Evolutionary conservation across 2,113 vertebrate species (phyloP).

Genomic region (Jaculus jaculus): DNA sequence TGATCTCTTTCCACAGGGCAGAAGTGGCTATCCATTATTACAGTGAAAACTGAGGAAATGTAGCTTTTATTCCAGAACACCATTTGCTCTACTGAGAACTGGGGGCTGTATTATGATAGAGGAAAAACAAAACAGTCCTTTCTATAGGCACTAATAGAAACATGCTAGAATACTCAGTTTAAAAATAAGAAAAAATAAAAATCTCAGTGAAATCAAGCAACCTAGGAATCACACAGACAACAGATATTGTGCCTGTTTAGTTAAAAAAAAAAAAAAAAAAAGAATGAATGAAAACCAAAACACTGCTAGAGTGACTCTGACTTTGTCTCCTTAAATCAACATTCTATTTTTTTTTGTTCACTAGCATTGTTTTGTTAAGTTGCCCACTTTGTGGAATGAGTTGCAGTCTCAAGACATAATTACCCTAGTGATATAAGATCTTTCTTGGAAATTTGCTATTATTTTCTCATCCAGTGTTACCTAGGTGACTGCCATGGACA

Average conservation of each 20-base stretch:
- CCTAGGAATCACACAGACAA: background rate
- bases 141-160: background rate
- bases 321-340: background rate
- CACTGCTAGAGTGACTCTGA: background rate
- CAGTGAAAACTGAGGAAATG: background rate
- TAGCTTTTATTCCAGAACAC: background rate
- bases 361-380: background rate
- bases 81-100: background rate
- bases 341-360: background rate
- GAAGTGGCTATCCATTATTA: background rate
- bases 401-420: background rate
- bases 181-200: background rate
- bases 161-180: background rate
- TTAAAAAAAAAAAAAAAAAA: background rate
- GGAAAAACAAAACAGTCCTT: background rate
- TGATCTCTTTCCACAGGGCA: background rate
- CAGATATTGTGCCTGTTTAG: background rate
- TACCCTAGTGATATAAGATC: background rate
- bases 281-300: background rate
- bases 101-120: background rate
- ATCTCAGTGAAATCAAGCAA: background rate
- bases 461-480: background rate
- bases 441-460: conserved; percentile 31
- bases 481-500: background rate
- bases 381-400: background rate